phyloP scores from a whole-genome alignment of 2,113 vertebrate genomes.

The Pluvialis apricaria region DNA sequence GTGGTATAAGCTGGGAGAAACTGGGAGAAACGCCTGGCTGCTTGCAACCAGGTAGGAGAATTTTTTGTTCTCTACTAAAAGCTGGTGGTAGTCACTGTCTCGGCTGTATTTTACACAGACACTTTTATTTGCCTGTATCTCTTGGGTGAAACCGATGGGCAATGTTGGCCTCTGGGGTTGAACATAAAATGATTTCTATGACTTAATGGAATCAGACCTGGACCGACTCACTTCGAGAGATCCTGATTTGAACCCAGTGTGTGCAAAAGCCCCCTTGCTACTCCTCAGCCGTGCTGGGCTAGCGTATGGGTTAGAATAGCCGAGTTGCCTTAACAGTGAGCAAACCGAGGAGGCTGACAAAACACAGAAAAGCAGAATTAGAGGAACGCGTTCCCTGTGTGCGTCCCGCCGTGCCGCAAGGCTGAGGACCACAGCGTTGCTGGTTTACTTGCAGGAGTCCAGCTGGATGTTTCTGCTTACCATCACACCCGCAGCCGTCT shows the following conservation, averaged over 20 bases:
- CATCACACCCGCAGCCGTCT: constrained; percentile 88
- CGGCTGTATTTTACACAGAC: not conserved
- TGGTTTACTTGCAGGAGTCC: rapidly evolving
- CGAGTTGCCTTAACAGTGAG: not conserved
- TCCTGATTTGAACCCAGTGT: rapidly evolving
- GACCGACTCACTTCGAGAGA: not conserved
- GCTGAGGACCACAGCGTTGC: not conserved
- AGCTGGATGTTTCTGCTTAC: constrained; percentile 51
- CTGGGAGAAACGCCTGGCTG: not conserved
- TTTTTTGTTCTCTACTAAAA: not conserved
- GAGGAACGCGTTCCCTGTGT: rapidly evolving
- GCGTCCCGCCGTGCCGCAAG: rapidly evolving
- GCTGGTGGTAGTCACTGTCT: not conserved
- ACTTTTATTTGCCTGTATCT: not conserved
- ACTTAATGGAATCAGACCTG: not conserved
- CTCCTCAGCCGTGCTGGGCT: not conserved
- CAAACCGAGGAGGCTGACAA: rapidly evolving
- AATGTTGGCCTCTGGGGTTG: not conserved
- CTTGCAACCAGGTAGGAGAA: not conserved
- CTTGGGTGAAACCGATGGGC: not conserved
- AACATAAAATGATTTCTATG: not conserved
- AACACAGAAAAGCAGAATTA: rapidly evolving
- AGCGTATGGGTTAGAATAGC: rapidly evolving
- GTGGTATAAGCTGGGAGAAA: not conserved
- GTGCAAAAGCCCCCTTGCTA: rapidly evolving